phyloP scores from a whole-genome alignment of 2,888 invertebrate genomes.

The Andrena marginata region DNA sequence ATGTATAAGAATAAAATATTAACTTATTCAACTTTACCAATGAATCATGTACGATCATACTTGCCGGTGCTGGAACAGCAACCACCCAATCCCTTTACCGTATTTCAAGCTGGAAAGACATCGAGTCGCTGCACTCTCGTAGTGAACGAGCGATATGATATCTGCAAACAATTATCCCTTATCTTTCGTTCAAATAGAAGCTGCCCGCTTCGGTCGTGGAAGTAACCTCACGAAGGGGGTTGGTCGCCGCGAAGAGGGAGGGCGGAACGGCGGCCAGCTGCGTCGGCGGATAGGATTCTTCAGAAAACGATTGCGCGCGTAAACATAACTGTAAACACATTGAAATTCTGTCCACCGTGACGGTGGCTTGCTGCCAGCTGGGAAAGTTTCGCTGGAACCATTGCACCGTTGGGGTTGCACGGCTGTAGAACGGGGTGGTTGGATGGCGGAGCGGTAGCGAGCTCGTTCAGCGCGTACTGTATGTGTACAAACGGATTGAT shows the following conservation, averaged over 20 bases:
- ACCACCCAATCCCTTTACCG: no score
- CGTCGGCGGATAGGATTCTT: constrained; percentile 54
- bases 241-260: not conserved
- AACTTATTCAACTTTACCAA: no score
- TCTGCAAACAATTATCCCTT: constrained; percentile 14
- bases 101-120: not conserved
- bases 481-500: constrained; percentile 66
- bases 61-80: no score
- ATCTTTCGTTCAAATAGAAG: not conserved
- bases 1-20: no score
- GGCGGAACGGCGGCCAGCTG: not conserved
- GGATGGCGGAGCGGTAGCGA: not conserved
- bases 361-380: constrained; percentile 76
- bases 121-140: not conserved
- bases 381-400: constrained; percentile 70
- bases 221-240: not conserved
- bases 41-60: no score
- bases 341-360: constrained; percentile 75
- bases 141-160: not conserved
- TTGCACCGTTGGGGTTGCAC: constrained; percentile 41
- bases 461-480: constrained; percentile 30
- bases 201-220: not conserved
- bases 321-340: constrained; percentile 79
- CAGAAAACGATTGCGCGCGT: constrained; percentile 67
- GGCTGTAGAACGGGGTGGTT: constrained; percentile 10